These are phyloP conservation scores for Choreutis nemorana DNA, from an alignment of 2,888 invertebrate genomes.

Conservation along the genomic window DNA sequence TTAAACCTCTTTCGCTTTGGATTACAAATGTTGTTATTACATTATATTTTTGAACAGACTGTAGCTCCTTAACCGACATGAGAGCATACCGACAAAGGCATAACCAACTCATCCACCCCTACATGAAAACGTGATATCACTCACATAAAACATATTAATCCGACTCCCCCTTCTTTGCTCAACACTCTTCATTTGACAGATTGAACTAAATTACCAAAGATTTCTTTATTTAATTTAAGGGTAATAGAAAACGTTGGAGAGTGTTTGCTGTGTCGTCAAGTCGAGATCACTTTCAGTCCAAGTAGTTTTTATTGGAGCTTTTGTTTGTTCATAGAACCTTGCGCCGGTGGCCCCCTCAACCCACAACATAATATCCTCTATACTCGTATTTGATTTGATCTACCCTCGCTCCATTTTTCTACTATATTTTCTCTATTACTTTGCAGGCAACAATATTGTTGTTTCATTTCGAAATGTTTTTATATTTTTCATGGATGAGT, in stretches of 20 bases:
- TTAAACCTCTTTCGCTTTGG: too few species aligned
- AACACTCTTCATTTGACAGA: slow-evolving; percentile 66
- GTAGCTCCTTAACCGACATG: too few species aligned
- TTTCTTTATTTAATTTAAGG: slow-evolving; percentile 61
- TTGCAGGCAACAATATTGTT: slow-evolving; percentile 25
- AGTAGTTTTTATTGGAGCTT: slow-evolving; percentile 61
- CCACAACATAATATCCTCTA: slow-evolving; percentile 51
- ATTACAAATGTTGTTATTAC: too few species aligned
- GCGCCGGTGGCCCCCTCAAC: slow-evolving; percentile 35
- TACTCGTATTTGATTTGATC: slow-evolving; percentile 50
- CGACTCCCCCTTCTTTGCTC: slow-evolving; percentile 53
- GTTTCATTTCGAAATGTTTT: slow-evolving; percentile 14
- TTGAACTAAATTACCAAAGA: slow-evolving; percentile 57
- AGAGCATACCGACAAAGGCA: too few species aligned
- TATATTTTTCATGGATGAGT: too few species aligned
- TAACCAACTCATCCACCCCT: too few species aligned
- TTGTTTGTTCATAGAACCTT: slow-evolving; percentile 43
- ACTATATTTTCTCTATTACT: slow-evolving; percentile 14
- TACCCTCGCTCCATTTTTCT: too few species aligned
- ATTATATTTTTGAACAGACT: too few species aligned
- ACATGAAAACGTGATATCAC: too few species aligned
- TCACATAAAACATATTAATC: too few species aligned
- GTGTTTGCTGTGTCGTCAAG: slow-evolving; percentile 36
- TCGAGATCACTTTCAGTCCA: slow-evolving; percentile 34
- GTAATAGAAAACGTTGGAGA: slow-evolving; percentile 41